These are phyloP conservation scores for Scarus forsteni DNA, from an alignment of 2,797 vertebrate species.

Conservation along the genomic window DNA sequence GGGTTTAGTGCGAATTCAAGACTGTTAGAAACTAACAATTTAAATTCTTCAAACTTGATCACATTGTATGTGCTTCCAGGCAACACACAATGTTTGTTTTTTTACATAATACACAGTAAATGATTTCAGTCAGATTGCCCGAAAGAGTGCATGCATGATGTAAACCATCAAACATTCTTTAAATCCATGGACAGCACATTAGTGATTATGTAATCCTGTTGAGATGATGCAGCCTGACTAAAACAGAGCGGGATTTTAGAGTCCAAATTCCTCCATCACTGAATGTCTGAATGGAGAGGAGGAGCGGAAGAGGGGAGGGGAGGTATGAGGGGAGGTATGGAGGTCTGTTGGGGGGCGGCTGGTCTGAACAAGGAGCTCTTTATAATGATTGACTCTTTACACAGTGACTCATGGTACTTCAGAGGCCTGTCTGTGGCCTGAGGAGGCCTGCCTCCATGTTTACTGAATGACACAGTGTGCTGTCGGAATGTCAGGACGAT, in stretches of 20 bases:
- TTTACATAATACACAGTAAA: no score
- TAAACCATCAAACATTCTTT: slow-evolving; percentile 14
- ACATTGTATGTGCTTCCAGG: no score
- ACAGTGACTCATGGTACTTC: slow-evolving; percentile 68
- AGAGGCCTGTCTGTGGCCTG: slow-evolving; percentile 55
- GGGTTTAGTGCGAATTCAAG: no score
- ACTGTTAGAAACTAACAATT: no score
- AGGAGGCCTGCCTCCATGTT: slow-evolving; percentile 61
- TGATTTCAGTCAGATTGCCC: no score
- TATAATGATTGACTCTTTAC: slow-evolving; percentile 66
- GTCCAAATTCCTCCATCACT: slow-evolving; percentile 39
- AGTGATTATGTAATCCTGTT: slow-evolving; percentile 37
- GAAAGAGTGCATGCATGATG: background rate
- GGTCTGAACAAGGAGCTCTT: slow-evolving; percentile 75
- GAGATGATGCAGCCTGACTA: slow-evolving; percentile 31
- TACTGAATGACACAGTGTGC: slow-evolving; percentile 69
- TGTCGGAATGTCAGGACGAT: slow-evolving; percentile 61
- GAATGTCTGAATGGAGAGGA: slow-evolving; percentile 41
- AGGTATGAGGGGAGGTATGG: no score
- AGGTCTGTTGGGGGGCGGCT: background rate
- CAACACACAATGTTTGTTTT: no score
- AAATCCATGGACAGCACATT: slow-evolving; percentile 14
- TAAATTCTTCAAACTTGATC: no score
- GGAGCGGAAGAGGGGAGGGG: slow-evolving; percentile 15
- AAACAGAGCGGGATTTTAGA: slow-evolving; percentile 21